Evolutionary conservation across 2,888 invertebrate genomes (phyloP).

Genomic region (Agrochola macilenta): DNA sequence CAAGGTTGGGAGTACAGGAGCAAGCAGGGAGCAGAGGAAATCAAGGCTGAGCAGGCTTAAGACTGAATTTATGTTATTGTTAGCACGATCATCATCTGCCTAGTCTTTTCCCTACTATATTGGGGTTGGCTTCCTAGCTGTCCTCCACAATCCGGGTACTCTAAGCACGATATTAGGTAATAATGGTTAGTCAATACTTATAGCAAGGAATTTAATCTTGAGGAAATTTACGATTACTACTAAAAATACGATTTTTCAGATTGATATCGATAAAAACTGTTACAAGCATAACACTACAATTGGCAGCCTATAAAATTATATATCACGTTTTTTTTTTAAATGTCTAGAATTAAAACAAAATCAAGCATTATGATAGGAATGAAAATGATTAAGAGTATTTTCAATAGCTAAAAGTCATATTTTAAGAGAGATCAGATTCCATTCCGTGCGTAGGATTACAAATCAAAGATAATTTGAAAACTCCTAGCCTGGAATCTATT

Average conservation of each 20-base stretch:
- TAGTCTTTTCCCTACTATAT: neutral
- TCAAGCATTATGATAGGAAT: too few relatives aligned
- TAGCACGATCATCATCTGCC: neutral
- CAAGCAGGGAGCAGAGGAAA: slow-evolving; percentile 88
- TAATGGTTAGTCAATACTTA: neutral
- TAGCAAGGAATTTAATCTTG: neutral
- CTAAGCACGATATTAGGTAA: neutral
- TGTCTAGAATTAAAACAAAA: too few relatives aligned
- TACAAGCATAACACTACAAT: neutral
- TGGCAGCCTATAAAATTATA: neutral
- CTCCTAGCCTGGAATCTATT: neutral
- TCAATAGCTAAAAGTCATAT: neutral
- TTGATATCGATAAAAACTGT: neutral
- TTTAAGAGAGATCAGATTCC: neutral
- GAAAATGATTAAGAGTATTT: neutral
- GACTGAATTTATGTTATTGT: slow-evolving; percentile 49
- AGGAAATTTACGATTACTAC: neutral
- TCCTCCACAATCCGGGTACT: neutral
- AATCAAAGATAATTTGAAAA: neutral
- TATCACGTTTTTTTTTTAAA: too few relatives aligned
- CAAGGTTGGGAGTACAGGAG: slow-evolving; percentile 93
- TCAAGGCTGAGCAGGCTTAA: slow-evolving; percentile 84
- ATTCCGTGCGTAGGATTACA: too few relatives aligned
- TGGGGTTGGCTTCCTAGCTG: neutral
- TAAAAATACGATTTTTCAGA: neutral